Evolutionary conservation across 1,140 invertebrate species (phyloP).

Genomic region (Goniozus legneri): DNA sequence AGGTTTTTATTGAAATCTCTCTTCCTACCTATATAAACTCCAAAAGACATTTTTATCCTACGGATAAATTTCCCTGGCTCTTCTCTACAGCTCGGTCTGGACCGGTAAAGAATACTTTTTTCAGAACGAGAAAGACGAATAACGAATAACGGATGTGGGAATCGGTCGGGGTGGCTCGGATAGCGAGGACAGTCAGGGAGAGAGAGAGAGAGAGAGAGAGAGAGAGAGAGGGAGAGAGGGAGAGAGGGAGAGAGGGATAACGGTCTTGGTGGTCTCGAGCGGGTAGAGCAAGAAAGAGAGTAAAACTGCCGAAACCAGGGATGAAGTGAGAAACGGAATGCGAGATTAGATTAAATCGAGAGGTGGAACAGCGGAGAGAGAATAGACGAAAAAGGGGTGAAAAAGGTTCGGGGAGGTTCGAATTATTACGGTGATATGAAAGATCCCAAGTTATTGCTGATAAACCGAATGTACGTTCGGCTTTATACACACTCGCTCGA

Average conservation of each 20-base stretch:
- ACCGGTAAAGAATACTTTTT: no score
- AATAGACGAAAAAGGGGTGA: background rate
- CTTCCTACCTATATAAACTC: slow-evolving; percentile 41
- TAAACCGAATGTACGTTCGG: slow-evolving; percentile 33
- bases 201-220: background rate
- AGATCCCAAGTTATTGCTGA: slow-evolving; percentile 42
- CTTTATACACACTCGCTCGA: slow-evolving; percentile 4
- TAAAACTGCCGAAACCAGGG: no score
- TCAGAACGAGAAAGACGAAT: background rate
- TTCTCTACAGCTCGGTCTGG: no score
- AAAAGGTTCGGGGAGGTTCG: slow-evolving; percentile 12
- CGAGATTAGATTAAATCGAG: no score
- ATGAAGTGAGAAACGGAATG: no score
- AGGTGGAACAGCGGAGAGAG: background rate
- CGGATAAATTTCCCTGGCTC: slow-evolving; percentile 44
- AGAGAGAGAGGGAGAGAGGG: background rate
- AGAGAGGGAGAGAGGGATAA: slow-evolving; percentile 4
- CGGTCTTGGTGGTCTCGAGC: no score
- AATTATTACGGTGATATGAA: slow-evolving; percentile 49
- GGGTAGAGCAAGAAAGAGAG: no score
- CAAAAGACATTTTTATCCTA: slow-evolving; percentile 46
- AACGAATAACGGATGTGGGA: background rate
- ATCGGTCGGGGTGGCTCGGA: slow-evolving; percentile 9
- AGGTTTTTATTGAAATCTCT: slow-evolving; percentile 48
- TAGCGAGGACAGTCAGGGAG: background rate